These are phyloP conservation scores for Saccopteryx leptura DNA, from an alignment of 2,113 vertebrate genomes.

Conservation along the genomic window DNA sequence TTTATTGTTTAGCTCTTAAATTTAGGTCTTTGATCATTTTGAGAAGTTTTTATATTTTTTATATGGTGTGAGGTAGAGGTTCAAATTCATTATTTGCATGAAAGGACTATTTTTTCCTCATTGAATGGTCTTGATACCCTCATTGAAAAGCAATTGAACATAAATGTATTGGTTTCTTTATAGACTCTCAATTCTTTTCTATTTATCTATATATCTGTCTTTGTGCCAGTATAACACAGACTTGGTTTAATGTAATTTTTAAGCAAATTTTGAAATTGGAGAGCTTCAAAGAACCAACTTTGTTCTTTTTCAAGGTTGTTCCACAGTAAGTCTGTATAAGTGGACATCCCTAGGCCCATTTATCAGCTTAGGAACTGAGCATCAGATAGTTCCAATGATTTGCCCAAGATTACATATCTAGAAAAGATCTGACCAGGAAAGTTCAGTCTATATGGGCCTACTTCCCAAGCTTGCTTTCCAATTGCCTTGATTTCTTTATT, in stretches of 20 bases:
- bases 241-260: conserved; percentile 9
- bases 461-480: conserved; percentile 19
- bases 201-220: not conserved
- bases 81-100: not conserved
- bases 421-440: conserved; percentile 17
- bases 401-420: not conserved
- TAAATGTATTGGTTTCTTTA: not conserved
- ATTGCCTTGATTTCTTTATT: conserved; percentile 15
- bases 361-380: not conserved
- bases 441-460: not conserved
- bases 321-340: not conserved
- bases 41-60: not conserved
- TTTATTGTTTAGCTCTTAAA: conserved; percentile 17
- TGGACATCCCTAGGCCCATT: not conserved
- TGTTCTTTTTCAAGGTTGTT: not conserved
- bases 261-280: conserved; percentile 50
- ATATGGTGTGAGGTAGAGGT: not conserved
- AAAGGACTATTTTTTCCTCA: not conserved
- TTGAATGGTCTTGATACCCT: not conserved
- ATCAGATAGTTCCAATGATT: conserved; percentile 3
- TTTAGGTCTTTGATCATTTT: conserved; percentile 43
- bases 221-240: not conserved
- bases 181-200: conserved; percentile 15
- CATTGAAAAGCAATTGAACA: conserved; percentile 6
- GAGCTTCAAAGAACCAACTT: conserved; percentile 32